These are phyloP conservation scores for Minunthozetes semirufus DNA, from an alignment of 2,888 invertebrate species.

Conservation along the genomic window DNA sequence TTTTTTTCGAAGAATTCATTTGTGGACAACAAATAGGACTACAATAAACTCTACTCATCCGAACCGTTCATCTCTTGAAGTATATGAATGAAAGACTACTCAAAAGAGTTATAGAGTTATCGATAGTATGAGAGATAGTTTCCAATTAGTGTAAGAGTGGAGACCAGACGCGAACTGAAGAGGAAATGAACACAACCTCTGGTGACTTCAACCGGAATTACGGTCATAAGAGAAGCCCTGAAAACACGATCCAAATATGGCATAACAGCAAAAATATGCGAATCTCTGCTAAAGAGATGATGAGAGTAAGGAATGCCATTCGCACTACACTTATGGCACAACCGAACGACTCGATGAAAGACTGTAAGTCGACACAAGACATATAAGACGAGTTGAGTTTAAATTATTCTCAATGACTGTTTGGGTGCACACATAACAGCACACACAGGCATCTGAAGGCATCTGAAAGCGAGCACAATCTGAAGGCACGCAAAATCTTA, in stretches of 20 bases:
- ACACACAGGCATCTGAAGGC: too few species aligned
- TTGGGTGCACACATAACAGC: neutral
- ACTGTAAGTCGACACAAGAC: neutral
- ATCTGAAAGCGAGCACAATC: neutral
- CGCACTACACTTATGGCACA: neutral
- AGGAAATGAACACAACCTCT: conserved; percentile 25
- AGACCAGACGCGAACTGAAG: neutral
- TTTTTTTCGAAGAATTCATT: too few species aligned
- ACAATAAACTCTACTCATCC: too few species aligned
- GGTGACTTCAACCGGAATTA: conserved; percentile 13
- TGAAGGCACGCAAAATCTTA: neutral
- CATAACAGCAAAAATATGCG: neutral
- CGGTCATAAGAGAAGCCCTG: conserved; percentile 5
- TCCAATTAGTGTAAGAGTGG: conserved; percentile 21
- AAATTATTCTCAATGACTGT: conserved; percentile 2
- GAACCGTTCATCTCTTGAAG: neutral
- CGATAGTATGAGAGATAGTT: conserved; percentile 18
- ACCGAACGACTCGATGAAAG: neutral
- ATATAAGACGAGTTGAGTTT: neutral
- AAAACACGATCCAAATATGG: conserved; percentile 10
- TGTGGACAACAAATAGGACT: too few species aligned
- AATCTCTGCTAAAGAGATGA: conserved; percentile 16
- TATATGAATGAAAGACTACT: conserved; percentile 1
- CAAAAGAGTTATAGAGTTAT: conserved; percentile 22
- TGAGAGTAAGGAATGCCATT: conserved; percentile 17